Evolutionary conservation across 1,140 invertebrate genomes (phyloP).

Genomic region (Euura lappo): DNA sequence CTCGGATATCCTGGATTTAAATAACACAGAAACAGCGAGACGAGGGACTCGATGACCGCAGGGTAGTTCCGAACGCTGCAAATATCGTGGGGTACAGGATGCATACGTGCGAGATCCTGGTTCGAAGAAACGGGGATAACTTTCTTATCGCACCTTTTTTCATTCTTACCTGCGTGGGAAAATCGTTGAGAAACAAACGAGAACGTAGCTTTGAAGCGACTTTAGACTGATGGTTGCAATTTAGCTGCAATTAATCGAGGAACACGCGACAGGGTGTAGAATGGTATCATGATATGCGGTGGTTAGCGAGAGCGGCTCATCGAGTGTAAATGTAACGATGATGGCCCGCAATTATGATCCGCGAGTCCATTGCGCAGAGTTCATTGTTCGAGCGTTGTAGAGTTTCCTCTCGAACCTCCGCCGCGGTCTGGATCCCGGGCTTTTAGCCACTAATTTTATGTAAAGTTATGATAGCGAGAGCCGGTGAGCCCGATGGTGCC

Average conservation of each 20-base stretch:
- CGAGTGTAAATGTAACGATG: not conserved
- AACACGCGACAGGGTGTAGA: too few relatives aligned
- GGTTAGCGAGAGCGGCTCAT: constrained; percentile 2
- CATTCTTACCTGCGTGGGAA: not conserved
- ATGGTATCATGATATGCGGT: not conserved
- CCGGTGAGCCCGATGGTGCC: constrained; percentile 38
- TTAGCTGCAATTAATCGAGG: too few relatives aligned
- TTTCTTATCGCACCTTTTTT: not conserved
- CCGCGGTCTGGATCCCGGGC: constrained; percentile 40
- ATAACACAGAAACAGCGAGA: too few relatives aligned
- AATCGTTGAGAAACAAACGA: not conserved
- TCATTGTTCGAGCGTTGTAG: not conserved
- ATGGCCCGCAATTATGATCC: not conserved
- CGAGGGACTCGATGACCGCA: too few relatives aligned
- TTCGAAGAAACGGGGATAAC: too few relatives aligned
- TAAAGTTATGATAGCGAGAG: constrained; percentile 47
- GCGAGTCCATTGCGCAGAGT: not conserved
- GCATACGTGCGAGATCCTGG: too few relatives aligned
- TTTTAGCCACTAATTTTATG: constrained; percentile 58
- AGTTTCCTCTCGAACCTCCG: constrained; percentile 1
- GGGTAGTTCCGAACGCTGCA: too few relatives aligned
- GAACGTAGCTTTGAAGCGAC: not conserved
- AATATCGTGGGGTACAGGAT: too few relatives aligned
- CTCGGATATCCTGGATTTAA: too few relatives aligned
- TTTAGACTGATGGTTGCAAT: too few relatives aligned